A percentile compares a stretch with the other conserved stretches of the same genome.
Evolutionary conservation across 92 coral and sea anemone genomes (phyloP).

Genomic region (Blastomussa wellsi): DNA sequence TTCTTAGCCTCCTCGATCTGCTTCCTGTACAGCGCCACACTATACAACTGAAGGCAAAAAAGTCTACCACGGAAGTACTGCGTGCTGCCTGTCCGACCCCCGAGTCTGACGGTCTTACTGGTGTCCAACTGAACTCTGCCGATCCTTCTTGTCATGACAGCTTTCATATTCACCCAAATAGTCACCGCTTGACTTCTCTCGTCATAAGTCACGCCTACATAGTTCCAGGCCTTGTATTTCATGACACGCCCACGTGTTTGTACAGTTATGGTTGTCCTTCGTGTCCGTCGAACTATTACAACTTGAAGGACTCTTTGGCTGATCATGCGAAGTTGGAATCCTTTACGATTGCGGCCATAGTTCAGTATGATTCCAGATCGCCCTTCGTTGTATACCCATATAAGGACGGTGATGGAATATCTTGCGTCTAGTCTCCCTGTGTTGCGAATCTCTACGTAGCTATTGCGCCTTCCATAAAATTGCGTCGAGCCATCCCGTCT

Average conservation of each 20-base stretch:
- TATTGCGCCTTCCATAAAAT: slow-evolving; percentile 54
- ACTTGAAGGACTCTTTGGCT: slow-evolving; percentile 44
- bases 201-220: slow-evolving; percentile 41
- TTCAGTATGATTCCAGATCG: slow-evolving; percentile 52
- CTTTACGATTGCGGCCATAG: slow-evolving; percentile 59
- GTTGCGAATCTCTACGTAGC: slow-evolving; percentile 72
- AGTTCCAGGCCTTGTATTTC: slow-evolving; percentile 59
- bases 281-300: slow-evolving; percentile 49
- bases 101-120: slow-evolving; percentile 32
- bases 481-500: slow-evolving; percentile 55
- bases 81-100: slow-evolving; percentile 31
- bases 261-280: slow-evolving; percentile 35
- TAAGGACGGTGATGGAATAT: slow-evolving; percentile 53
- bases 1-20: slow-evolving; percentile 61
- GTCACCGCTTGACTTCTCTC: slow-evolving; percentile 30
- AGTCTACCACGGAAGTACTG: slow-evolving; percentile 50
- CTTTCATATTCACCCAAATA: slow-evolving; percentile 36
- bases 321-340: slow-evolving; percentile 61
- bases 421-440: slow-evolving; percentile 60
- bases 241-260: slow-evolving; percentile 51
- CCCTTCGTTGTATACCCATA: slow-evolving; percentile 31
- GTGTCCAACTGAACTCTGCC: slow-evolving; percentile 47
- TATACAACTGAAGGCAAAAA: slow-evolving; percentile 60
- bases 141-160: slow-evolving; percentile 17
- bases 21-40: slow-evolving; percentile 49